Base-by-base conservation (phyloP, 2,888 invertebrate genomes). In the Merodon equestris region DNA sequence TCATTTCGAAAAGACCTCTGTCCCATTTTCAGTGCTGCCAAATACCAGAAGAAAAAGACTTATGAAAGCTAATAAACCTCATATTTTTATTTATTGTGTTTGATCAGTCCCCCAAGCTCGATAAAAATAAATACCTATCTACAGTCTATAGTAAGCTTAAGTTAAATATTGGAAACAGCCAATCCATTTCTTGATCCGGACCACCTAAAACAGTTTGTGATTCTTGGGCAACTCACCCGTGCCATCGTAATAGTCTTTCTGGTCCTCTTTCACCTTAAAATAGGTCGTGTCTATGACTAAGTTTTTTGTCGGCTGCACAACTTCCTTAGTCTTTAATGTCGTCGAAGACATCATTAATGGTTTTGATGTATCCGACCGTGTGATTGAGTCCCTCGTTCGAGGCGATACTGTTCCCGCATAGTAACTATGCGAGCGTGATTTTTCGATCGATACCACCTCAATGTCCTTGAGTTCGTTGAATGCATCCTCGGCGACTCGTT, bases 341-440 rank as follows among this genome's bases (percentile, higher is more conserved):
- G 60, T 15, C 60, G 72, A 34, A 0, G 56, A 48, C 38, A 57
- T n/a, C 1, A 74, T 36, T 27, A 7, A 27, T 42, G 47, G 71
- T 38, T 73, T 42, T 9, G 51, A 42, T 15, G 54, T 50, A 38
- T 60, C 77, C 68, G 38, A 53, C 13, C 83, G 82, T 51, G 77
- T 74, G 17, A 66, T 67, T 10, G 81, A 61, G 18, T 15, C 68
- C 73, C 36, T 63, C n/a, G 70, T 60, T 34, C 63, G 54, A 10
- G 85, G 83, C 3, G 84, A 56, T 0, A 84, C 74, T 1, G 88
- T 86, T 9, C 89, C 89, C 40, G 87, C 89, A 73, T 89, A 89
- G 60, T 86, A 89, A 68, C 88, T 88, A 48, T 88, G 86, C 0
- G 89, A 89, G 57, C 85, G 85, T 0, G 89, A 89, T 76, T 89